phyloP scores from a whole-genome alignment of 2,113 vertebrate species.

The Tyrannus savana region DNA sequence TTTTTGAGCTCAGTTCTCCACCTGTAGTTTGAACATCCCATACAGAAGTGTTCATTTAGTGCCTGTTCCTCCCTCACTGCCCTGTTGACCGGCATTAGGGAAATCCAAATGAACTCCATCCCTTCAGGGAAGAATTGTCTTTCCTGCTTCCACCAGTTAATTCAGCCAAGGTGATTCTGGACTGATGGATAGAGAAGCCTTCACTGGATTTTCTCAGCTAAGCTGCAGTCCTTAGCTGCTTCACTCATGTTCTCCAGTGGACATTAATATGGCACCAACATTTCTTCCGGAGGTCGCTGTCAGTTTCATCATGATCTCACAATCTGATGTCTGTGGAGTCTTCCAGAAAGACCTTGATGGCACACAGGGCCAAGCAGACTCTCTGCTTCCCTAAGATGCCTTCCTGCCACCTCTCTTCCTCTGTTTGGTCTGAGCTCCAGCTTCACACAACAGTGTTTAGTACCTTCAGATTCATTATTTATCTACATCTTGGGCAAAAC shows the following conservation, averaged over 20 bases:
- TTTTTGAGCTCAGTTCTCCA: constrained; percentile 18
- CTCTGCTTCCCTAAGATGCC: background rate
- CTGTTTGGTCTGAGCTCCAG: constrained; percentile 12
- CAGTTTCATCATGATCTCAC: background rate
- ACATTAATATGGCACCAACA: background rate
- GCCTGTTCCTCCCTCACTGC: background rate
- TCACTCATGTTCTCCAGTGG: background rate
- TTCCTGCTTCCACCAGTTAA: background rate
- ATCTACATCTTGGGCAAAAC: constrained; percentile 52
- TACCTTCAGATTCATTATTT: constrained; percentile 60
- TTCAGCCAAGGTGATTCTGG: background rate
- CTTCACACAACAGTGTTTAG: constrained; percentile 49
- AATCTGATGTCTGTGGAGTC: background rate
- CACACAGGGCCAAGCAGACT: background rate
- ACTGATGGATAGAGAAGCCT: background rate
- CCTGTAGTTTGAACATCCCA: background rate
- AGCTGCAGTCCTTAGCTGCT: background rate
- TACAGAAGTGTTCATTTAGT: background rate
- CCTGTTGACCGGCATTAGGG: background rate
- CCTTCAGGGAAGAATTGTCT: background rate
- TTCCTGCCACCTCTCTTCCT: background rate
- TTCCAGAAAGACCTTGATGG: background rate
- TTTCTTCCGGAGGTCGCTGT: background rate
- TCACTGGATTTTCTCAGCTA: background rate
- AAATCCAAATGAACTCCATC: background rate